Evolutionary conservation across 2,888 invertebrate genomes (phyloP).

Genomic region (Melinopterus prodromus): DNA sequence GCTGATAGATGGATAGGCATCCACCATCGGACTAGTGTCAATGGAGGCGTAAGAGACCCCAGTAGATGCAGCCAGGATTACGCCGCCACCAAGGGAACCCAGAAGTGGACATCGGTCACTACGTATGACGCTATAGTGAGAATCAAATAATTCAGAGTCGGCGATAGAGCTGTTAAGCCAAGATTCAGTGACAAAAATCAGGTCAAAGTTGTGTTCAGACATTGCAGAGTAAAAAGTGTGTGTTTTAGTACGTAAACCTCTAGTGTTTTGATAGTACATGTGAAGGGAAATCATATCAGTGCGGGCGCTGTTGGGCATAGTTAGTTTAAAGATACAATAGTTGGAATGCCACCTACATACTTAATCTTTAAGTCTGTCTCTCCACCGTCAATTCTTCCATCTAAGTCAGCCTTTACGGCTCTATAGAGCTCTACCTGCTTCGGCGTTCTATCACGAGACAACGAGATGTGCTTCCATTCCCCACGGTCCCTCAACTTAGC

Average conservation of each 20-base stretch:
- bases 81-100: neutral
- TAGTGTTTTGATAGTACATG: neutral
- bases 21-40: neutral
- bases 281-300: neutral
- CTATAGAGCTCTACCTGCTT: conserved; percentile 6
- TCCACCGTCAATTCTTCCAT: conserved; percentile 7
- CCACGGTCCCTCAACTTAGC: neutral
- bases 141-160: neutral
- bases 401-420: conserved; percentile 9
- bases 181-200: neutral
- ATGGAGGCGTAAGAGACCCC: neutral
- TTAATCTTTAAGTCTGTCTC: conserved; percentile 19
- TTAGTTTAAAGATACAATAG: conserved; percentile 20
- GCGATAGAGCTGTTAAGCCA: neutral
- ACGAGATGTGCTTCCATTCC: neutral
- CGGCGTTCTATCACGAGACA: conserved; percentile 12
- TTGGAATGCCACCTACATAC: conserved; percentile 17
- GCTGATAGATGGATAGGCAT: neutral
- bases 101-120: neutral
- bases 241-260: neutral
- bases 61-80: neutral
- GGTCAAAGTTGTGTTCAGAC: neutral
- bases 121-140: neutral
- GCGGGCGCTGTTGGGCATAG: neutral
- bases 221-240: neutral